Conservation (phyloP, 2,888 invertebrate genomes). For the Trissoscelio sp. region DNA sequence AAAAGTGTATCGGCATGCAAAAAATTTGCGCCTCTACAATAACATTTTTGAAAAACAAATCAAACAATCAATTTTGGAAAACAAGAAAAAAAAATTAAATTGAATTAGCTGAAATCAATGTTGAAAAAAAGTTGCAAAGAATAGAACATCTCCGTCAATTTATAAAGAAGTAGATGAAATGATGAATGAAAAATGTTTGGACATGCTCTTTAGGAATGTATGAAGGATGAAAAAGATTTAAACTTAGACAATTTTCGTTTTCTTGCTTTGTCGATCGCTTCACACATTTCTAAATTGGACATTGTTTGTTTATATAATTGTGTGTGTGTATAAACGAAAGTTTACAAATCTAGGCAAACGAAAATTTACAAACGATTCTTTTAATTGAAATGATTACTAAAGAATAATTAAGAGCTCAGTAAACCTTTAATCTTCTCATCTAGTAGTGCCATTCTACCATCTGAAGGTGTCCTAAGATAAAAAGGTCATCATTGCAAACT, state of each 20-base stretch:
- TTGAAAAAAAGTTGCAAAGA: background rate
- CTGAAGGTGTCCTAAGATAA: conserved; percentile 82
- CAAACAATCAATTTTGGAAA: too few species aligned
- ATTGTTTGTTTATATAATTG: background rate
- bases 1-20: conserved; percentile 16
- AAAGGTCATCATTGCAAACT: conserved; percentile 34
- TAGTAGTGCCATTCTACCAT: conserved; percentile 79
- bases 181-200: conserved; percentile 27
- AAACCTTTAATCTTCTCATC: conserved; percentile 75
- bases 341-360: background rate
- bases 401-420: background rate
- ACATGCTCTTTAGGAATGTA: conserved; percentile 40
- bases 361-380: background rate
- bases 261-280: conserved; percentile 29
- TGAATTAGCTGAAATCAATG: background rate
- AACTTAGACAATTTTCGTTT: background rate
- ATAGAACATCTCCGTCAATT: background rate
- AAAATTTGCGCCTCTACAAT: conserved; percentile 4
- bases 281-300: conserved; percentile 14
- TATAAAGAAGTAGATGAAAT: conserved; percentile 21
- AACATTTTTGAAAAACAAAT: background rate
- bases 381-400: background rate
- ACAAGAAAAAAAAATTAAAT: background rate
- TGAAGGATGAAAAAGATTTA: conserved; percentile 26
- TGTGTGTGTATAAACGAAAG: background rate